A percentile compares a stretch with the other conserved stretches of the same genome.
Conservation (phyloP, 2,113 vertebrate species). For the Crocuta crocuta region DNA sequence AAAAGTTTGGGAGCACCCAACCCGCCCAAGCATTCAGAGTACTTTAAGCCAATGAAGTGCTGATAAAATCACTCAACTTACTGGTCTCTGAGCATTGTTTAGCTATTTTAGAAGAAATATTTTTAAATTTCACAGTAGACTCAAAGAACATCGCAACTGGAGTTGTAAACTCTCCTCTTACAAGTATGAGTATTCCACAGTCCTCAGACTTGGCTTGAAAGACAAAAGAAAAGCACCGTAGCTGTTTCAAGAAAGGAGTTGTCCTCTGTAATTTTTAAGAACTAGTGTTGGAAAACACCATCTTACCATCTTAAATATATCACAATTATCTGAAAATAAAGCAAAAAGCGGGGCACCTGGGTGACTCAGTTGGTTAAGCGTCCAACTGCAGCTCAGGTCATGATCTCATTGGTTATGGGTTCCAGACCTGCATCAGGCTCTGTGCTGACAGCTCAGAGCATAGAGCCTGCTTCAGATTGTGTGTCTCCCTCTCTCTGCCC, state of each 20-base stretch:
- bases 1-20: neutral
- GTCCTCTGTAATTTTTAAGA: neutral
- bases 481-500: no score
- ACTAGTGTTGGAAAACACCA: neutral
- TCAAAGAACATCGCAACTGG: neutral
- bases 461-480: no score
- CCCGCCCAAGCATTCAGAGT: neutral
- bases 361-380: no score
- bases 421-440: no score
- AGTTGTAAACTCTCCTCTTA: neutral
- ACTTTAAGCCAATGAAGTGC: neutral
- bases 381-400: no score
- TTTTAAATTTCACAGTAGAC: neutral
- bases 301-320: neutral
- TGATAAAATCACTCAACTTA: neutral
- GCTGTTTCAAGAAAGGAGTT: neutral
- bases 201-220: neutral
- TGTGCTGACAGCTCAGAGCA: no score
- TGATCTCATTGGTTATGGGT: no score
- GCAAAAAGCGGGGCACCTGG: neutral
- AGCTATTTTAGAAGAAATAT: slow-evolving; percentile 19
- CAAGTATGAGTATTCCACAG: neutral
- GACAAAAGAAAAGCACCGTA: neutral
- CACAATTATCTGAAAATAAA: neutral
- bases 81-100: neutral